phyloP scores from a whole-genome alignment of 1,140 invertebrate species.

The Archivesica marissinica region DNA sequence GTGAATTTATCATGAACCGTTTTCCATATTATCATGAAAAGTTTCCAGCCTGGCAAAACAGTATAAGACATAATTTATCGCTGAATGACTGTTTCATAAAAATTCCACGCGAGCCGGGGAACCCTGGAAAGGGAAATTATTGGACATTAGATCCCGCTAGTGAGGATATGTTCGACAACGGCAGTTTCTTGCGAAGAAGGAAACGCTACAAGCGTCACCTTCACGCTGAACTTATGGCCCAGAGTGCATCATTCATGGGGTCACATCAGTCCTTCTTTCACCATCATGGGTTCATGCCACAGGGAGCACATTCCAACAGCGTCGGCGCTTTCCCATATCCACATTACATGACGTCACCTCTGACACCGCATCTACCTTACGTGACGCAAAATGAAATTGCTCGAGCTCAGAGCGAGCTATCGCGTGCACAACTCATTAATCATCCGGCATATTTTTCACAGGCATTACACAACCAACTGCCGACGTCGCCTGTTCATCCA shows the following conservation, averaged over 20 bases:
- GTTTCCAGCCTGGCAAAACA: conserved; percentile 88
- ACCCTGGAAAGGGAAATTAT: conserved; percentile 98
- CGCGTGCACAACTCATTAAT: conserved; percentile 44
- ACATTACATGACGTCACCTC: conserved; percentile 71
- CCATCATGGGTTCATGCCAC: conserved; percentile 66
- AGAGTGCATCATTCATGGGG: conserved; percentile 76
- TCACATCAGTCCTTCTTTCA: conserved; percentile 77
- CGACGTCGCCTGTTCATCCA: conserved; percentile 57
- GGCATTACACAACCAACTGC: conserved; percentile 55
- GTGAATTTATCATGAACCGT: conserved; percentile 99
- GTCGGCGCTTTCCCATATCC: conserved; percentile 72
- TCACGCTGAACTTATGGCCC: conserved; percentile 78
- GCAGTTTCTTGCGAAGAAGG: conserved; percentile 96
- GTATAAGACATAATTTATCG: conserved; percentile 98
- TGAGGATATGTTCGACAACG: conserved; percentile 99
- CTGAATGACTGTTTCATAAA: conserved; percentile 99
- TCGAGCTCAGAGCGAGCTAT: conserved; percentile 50
- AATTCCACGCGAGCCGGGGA: conserved; percentile 98
- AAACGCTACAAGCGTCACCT: conserved; percentile 97
- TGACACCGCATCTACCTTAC: conserved; percentile 69
- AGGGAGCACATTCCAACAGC: conserved; percentile 68
- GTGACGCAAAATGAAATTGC: conserved; percentile 64
- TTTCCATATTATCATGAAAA: conserved; percentile 89
- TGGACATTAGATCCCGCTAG: conserved; percentile 99
- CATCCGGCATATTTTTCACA: conserved; percentile 66